Base-by-base conservation (phyloP, 2,888 invertebrate species). In the Ichneumon xanthorius region DNA sequence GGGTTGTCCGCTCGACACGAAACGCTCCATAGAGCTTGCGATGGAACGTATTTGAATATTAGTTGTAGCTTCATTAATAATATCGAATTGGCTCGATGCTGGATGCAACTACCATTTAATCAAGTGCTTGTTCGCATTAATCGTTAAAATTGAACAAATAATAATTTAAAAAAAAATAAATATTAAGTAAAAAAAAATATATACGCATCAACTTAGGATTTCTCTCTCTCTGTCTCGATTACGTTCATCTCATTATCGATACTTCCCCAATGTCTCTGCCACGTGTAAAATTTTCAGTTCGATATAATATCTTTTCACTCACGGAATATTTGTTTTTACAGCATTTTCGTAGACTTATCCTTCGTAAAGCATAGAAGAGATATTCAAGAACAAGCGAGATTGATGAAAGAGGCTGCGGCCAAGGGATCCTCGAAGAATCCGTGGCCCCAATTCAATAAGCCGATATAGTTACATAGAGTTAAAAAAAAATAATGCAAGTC, bases 341-440 rank as follows among this genome's bases (percentile, higher is more conserved):
- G 97, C 96, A 96, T 97, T 96, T 97, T 97, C 96, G 96, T 97
- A 96, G 96, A 97, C 96, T 96, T 97, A 94, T 96, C 97, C 96
- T 96, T 97, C 96, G 96, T 97, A 95, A 96, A 96, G 96, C 96
- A 96, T 95, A 96, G 96, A 95, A 95, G 95, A 93, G 95, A 95
- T 94, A 95, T 95, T 91, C 94, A 95, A 94, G 95, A 95, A 94
- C 95, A 95, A 94, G 95, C 95, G 94, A 95, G 95, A 94, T 92
- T 94, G 92, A 94, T 92, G 94, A 94, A 92, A 92, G 94, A 94
- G 89, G 93, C 93, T 90, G 94, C 92, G 86, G 90, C 91, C 89
- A 91, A 92, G 82, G 91, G 91, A 87, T 89, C 92, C 86, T 90
- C 93, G 89, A 94, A 93, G 92, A 94, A 94, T 89, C 92, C 93